Conservation (phyloP, 1,140 invertebrate genomes). For the roundworm (Caenorhabditis elegans) region WBcel235 BX284605.5:9113501-9114000, state of each 20-base stretch:
- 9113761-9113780: conserved; percentile 58
- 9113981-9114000: background rate
- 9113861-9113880: no score
- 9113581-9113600: background rate
- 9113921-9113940: conserved; percentile 74
- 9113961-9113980: conserved; percentile 66
- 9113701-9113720: conserved; percentile 57
- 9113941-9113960: conserved; percentile 72
- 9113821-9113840: conserved; percentile 59
- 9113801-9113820: conserved; percentile 60
- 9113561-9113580: conserved; percentile 10
- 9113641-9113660: background rate
- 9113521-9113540: background rate
- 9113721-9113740: conserved; percentile 56
- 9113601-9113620: conserved; percentile 1
- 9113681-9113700: conserved; percentile 52
- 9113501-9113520: conserved; percentile 6
- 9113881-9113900: no score
- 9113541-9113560: background rate
- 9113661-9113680: background rate
- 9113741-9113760: conserved; percentile 59
- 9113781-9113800: conserved; percentile 52
- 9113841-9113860: background rate
- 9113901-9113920: no score
- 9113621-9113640: conserved; percentile 22